Base-by-base conservation (phyloP, 64 coral and sea anemone species). In the Montipora foliosa region DNA sequence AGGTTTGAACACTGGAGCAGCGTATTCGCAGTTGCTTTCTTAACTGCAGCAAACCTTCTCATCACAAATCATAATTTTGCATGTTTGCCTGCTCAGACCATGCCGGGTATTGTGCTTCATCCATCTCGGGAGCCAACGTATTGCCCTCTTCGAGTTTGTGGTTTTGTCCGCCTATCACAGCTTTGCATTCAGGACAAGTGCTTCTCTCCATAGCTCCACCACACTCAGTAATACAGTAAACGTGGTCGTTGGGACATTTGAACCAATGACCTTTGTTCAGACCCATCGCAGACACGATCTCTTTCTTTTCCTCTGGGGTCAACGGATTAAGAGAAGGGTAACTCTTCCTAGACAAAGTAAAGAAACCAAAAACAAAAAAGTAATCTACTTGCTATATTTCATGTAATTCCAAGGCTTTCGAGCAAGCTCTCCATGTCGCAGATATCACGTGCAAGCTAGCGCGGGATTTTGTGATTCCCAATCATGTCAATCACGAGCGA, bases 41-140 rank as follows among this genome's bases (percentile, higher is more conserved):
- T 8, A 57, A 57, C 53, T 8, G 10, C 53, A 3, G 53, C 3
- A 57, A 57, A 0, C 53, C 53, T 57, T 57, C 10, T 57, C 53
- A 57, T 11, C 10, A 0, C 4, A 71, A 15, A 2, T 0, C 68
- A 24, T 98, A 98, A 85, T 98, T 98, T 81, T 48, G 67, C 53
- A 98, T 62, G 71, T 98, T 98, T 13, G 96, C 94, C 46, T 93
- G 94, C 45, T 98, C 93, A 80, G 96, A 98, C 96, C 96, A 98
- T 3, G 96, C 96, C 2, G 96, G 4, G 71, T 88, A 76, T 7
- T 76, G 55, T 14, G 94, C 96, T 6, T 77, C 79, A 24, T 98
- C 96, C 96, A 98, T 98, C 75, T 98, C 96, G 4, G 94, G 47
- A 5, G 96, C 96, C 8, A 98, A 25, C 47, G 75, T 44, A 69